Percentiles rank a stretch among this genome's conserved stretches.
These are phyloP conservation scores for Lacerta agilis DNA, from an alignment of 2,797 vertebrate genomes.

Conservation along the genomic window DNA sequence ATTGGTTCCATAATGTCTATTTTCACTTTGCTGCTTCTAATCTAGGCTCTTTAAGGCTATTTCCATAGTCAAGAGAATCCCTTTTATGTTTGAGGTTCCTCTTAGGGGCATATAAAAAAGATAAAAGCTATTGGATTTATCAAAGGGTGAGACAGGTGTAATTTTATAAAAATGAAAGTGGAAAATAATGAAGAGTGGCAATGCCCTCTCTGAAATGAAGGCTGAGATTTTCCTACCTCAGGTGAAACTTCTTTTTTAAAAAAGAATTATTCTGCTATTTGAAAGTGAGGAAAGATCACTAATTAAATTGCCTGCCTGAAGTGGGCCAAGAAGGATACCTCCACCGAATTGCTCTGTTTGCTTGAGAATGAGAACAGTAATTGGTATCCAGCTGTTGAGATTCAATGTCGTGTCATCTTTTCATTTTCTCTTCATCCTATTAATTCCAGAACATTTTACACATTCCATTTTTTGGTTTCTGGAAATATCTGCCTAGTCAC, in stretches of 20 bases:
- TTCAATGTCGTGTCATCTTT: constrained; percentile 40
- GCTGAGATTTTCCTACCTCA: constrained; percentile 41
- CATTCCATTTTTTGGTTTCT: constrained; percentile 4
- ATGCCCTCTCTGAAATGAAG: constrained; percentile 36
- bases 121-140: constrained; percentile 49
- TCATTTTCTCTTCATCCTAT: constrained; percentile 49
- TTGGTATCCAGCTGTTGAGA: constrained; percentile 48
- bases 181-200: constrained; percentile 28
- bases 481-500: constrained; percentile 16
- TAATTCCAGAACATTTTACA: constrained; percentile 51
- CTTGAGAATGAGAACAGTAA: constrained; percentile 49
- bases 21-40: constrained; percentile 24
- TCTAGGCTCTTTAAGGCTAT: constrained; percentile 29
- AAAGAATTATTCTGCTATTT: constrained; percentile 24
- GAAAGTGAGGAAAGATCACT: constrained; percentile 39
- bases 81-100: constrained; percentile 24
- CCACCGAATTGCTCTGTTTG: constrained; percentile 16
- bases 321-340: constrained; percentile 17
- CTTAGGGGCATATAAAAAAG: constrained; percentile 18
- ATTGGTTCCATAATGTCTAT: background rate
- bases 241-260: constrained; percentile 31
- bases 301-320: constrained; percentile 57
- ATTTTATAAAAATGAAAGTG: constrained; percentile 54
- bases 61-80: constrained; percentile 40
- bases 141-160: constrained; percentile 35